Evolutionary conservation across 2,888 invertebrate genomes (phyloP), one percentile per base, ranked within the genome.

Genomic region (Caenorhabditis sp.): DNA sequence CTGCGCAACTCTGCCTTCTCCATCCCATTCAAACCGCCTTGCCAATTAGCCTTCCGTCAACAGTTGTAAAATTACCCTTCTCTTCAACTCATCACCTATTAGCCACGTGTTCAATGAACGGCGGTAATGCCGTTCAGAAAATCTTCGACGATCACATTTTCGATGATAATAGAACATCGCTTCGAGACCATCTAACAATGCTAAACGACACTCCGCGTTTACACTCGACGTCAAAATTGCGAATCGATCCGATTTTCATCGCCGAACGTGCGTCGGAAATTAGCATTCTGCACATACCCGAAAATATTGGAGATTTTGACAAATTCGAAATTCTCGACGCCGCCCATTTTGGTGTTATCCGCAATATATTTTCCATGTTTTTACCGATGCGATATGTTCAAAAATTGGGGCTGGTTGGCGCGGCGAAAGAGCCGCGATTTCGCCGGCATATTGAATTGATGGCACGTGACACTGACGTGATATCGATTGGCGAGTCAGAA

Each of bases 31-130:
- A n/a, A n/a, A n/a, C n/a, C n/a, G n/a, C n/a, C n/a, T n/a, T n/a
- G n/a, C 53, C 51, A 43, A 59, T n/a, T n/a, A 54, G 43, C 59
- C 68, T 43, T n/a, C 59, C 71, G 21, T 26, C 62, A 60, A 66
- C 70, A 21, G 68, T 78, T 24, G 70, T 72, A 57, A 51, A 53
- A 8, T 60, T 78, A 54, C 70, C 78, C 50, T 78, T 63, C 62
- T 66, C 69, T 19, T 4, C 19, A 0, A 21, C 26, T 0, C 64
- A 63, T 26, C n/a, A 26, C 5, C 55, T 69, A 23, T 24, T 73
- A 21, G 76, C 76, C 4, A 76, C 72, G 43, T 72, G 78, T 50
- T 49, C 78, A 14, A 78, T 76, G 76, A 78, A 78, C 27, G 78
- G 78, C 2, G 78, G 78, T 26, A 78, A 78, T 62, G 78, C 78